These are phyloP conservation scores for Autographa pulchrina DNA, from an alignment of 2,888 invertebrate genomes.

Conservation along the genomic window DNA sequence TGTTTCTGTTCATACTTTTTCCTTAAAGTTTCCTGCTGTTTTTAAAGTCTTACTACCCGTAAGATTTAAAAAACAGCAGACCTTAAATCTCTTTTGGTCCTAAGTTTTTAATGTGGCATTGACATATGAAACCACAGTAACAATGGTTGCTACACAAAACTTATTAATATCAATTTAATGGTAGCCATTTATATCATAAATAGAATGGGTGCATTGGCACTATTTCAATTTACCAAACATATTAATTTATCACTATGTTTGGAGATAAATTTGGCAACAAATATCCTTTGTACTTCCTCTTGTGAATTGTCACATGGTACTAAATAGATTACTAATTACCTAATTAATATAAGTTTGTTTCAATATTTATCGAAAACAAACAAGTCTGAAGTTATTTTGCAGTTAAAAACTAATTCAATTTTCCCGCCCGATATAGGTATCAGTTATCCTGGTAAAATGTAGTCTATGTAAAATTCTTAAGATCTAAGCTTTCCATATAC, in stretches of 20 bases:
- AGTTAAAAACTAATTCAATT: too few species aligned
- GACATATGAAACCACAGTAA: neutral
- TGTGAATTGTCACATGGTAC: neutral
- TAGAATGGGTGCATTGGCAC: constrained; percentile 38
- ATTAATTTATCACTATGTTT: constrained; percentile 31
- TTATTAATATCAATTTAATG: constrained; percentile 18
- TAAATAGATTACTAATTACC: too few species aligned
- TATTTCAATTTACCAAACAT: constrained; percentile 22
- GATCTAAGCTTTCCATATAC: too few species aligned
- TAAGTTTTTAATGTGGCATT: neutral
- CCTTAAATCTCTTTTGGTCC: neutral
- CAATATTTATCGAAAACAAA: too few species aligned
- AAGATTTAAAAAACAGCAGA: too few species aligned
- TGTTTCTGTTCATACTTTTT: neutral
- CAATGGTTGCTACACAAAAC: constrained; percentile 22
- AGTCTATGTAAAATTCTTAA: too few species aligned
- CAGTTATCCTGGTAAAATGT: too few species aligned
- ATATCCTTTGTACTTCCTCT: constrained; percentile 32
- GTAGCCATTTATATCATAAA: constrained; percentile 24
- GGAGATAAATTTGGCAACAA: constrained; percentile 36
- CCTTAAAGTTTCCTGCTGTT: too few species aligned
- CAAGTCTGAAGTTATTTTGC: too few species aligned
- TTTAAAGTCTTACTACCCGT: too few species aligned
- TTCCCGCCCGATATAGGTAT: too few species aligned
- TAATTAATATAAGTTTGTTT: too few species aligned